Percentiles rank a stretch among this genome's conserved stretches.
Evolutionary conservation across 2,113 vertebrate species (phyloP).

Genomic region (Oreochromis niloticus): DNA sequence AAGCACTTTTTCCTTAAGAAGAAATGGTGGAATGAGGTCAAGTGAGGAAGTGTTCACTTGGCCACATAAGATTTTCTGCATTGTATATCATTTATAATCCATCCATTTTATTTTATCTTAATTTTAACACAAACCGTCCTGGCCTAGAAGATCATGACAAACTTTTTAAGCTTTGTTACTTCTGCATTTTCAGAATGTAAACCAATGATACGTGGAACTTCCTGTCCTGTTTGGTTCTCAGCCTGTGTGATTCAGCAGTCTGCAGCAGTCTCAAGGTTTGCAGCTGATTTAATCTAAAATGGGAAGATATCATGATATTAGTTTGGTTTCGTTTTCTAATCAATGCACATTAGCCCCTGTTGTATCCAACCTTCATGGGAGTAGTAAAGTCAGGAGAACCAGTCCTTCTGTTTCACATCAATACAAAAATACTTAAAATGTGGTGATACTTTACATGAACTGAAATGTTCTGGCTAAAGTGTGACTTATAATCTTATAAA

Average conservation of each 20-base stretch:
- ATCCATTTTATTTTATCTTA: background rate
- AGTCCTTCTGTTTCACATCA: background rate
- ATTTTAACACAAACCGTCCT: background rate
- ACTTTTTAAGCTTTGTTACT: background rate
- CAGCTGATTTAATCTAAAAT: background rate
- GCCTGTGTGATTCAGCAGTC: background rate
- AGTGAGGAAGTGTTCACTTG: background rate
- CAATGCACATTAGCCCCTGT: background rate
- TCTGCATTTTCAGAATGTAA: background rate
- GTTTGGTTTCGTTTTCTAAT: background rate
- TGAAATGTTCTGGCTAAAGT: no score
- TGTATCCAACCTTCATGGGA: background rate
- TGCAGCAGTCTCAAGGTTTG: background rate
- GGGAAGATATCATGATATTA: background rate
- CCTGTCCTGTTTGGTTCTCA: background rate
- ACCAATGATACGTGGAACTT: background rate
- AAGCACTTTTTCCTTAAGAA: constrained; percentile 49
- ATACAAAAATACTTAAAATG: background rate
- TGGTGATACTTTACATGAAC: background rate
- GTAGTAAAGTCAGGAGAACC: background rate
- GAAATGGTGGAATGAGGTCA: background rate
- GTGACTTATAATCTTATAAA: background rate
- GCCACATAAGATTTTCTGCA: background rate
- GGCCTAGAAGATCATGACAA: background rate
- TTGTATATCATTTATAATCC: constrained; percentile 13